Percentiles rank a stretch among this genome's conserved stretches.
These are phyloP conservation scores for Campoletis sonorensis DNA, from an alignment of 1,140 invertebrate genomes.

Conservation along the genomic window DNA sequence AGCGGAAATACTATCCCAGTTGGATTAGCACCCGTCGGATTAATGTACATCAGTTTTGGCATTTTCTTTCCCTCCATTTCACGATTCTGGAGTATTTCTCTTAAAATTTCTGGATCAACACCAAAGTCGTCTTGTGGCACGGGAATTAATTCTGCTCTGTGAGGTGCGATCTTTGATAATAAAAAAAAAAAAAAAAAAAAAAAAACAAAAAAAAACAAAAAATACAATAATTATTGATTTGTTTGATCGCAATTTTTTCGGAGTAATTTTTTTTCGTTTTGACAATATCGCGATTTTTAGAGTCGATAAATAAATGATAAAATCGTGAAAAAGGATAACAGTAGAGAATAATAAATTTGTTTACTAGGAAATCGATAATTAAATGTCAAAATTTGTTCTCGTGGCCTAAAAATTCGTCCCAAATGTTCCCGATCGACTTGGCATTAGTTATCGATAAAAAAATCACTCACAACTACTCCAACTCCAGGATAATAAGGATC, in stretches of 20 bases:
- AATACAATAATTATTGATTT: background rate
- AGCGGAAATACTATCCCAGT: constrained; percentile 82
- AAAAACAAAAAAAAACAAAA: no score
- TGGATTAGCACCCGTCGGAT: constrained; percentile 82
- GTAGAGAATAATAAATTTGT: no score
- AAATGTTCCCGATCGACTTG: background rate
- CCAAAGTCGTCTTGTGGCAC: constrained; percentile 78
- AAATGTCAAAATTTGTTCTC: constrained; percentile 11
- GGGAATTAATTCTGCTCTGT: constrained; percentile 74
- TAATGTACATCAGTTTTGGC: constrained; percentile 81
- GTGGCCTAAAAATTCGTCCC: background rate
- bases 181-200: no score
- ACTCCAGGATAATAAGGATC: constrained; percentile 84
- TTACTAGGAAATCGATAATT: no score
- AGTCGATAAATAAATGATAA: no score
- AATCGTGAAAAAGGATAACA: no score
- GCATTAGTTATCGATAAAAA: background rate
- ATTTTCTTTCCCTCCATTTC: constrained; percentile 75
- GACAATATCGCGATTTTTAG: no score
- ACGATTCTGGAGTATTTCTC: constrained; percentile 73
- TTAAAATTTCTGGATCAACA: constrained; percentile 73
- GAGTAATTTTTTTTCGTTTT: no score
- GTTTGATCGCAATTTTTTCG: no score
- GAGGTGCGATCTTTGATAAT: constrained; percentile 75
- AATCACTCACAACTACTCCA: constrained; percentile 81